A percentile compares a stretch with the other conserved stretches of the same genome.
phyloP scores from a whole-genome alignment of 1,140 invertebrate genomes.

The Saccostrea cuccullata region DNA sequence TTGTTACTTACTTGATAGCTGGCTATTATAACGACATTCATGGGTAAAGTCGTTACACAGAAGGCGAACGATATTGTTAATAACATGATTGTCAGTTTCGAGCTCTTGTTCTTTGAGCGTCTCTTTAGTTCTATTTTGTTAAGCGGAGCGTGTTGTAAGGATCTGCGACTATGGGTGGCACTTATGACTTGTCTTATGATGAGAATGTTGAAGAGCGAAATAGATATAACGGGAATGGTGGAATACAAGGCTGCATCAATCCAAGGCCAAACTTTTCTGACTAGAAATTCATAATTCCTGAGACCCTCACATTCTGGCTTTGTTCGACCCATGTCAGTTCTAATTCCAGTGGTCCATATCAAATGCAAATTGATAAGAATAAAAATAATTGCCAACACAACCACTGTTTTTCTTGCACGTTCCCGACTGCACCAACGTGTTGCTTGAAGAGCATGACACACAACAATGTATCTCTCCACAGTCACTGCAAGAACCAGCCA shows the following conservation, averaged over 20 bases:
- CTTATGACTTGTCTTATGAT: slow-evolving; percentile 66
- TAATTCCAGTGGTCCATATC: slow-evolving; percentile 70
- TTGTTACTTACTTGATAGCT: slow-evolving; percentile 41
- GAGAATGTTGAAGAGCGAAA: slow-evolving; percentile 64
- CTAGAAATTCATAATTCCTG: slow-evolving; percentile 47
- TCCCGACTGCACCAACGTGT: slow-evolving; percentile 71
- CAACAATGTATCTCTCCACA: slow-evolving; percentile 77
- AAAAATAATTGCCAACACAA: slow-evolving; percentile 63
- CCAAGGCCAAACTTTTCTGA: slow-evolving; percentile 67
- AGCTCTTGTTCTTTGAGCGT: slow-evolving; percentile 64
- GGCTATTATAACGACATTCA: slow-evolving; percentile 73
- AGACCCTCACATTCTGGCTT: slow-evolving; percentile 49
- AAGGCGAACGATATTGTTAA: slow-evolving; percentile 77
- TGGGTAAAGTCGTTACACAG: slow-evolving; percentile 75
- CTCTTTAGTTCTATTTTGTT: slow-evolving; percentile 58
- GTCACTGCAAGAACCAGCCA: slow-evolving; percentile 78
- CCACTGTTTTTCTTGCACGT: slow-evolving; percentile 70
- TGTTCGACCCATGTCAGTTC: slow-evolving; percentile 39
- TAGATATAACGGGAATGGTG: slow-evolving; percentile 66
- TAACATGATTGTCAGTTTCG: slow-evolving; percentile 76
- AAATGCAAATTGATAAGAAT: slow-evolving; percentile 73
- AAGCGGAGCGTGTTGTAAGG: slow-evolving; percentile 57
- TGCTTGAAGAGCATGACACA: slow-evolving; percentile 75
- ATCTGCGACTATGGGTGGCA: slow-evolving; percentile 58
- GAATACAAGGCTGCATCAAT: slow-evolving; percentile 70